Conservation (phyloP, 2,888 invertebrate species). For the Phengaris alcon region DNA sequence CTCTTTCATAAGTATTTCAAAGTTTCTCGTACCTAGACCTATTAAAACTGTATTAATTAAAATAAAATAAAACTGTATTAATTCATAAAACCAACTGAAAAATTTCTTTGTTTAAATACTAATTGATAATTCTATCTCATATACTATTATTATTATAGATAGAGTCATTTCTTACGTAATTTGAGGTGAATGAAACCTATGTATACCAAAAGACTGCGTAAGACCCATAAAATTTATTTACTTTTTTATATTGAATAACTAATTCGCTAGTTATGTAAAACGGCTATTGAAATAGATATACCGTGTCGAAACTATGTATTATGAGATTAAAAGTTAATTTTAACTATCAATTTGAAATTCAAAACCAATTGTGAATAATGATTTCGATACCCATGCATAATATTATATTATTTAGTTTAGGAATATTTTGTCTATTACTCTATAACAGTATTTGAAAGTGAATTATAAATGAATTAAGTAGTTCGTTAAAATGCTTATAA, state of each 20-base stretch:
- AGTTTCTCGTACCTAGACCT: too few relatives aligned
- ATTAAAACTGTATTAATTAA: too few relatives aligned
- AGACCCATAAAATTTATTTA: conserved; percentile 1
- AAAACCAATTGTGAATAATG: background rate
- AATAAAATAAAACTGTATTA: too few relatives aligned
- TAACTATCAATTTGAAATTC: background rate
- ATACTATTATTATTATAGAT: background rate
- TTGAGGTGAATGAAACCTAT: conserved; percentile 23
- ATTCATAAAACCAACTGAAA: too few relatives aligned
- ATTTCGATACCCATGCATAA: background rate
- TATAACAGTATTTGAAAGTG: background rate
- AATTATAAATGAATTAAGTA: background rate
- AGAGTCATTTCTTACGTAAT: conserved; percentile 9
- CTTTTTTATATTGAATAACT: conserved; percentile 10
- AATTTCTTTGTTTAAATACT: too few relatives aligned
- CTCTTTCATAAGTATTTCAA: too few relatives aligned
- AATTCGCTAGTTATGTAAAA: conserved; percentile 20
- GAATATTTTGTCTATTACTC: background rate
- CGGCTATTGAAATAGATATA: conserved; percentile 15
- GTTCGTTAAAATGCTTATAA: background rate
- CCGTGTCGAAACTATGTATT: background rate
- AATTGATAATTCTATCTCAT: too few relatives aligned
- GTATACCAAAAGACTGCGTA: background rate
- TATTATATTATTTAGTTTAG: background rate
- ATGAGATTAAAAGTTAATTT: conserved; percentile 15